Evolutionary conservation across 2,888 invertebrate genomes (phyloP).

Genomic region (Sphaeridia pumilis): DNA sequence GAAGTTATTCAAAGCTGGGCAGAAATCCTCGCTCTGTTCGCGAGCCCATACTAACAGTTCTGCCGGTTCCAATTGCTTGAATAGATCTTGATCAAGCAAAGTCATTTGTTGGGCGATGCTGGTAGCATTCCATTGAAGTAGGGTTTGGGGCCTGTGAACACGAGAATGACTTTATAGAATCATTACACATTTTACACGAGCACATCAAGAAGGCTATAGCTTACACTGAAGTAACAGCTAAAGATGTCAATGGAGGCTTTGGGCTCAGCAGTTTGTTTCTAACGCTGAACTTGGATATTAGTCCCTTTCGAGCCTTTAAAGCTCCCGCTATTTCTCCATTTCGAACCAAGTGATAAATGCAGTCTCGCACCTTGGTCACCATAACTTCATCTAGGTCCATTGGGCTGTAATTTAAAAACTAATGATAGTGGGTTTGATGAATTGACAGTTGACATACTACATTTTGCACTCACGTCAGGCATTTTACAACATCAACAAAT

Average conservation of each 20-base stretch:
- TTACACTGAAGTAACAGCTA: constrained; percentile 48
- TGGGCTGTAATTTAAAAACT: constrained; percentile 47
- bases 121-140: constrained; percentile 85
- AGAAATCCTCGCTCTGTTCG: constrained; percentile 92
- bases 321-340: constrained; percentile 86
- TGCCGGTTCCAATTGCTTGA: constrained; percentile 91
- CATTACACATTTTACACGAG: not conserved
- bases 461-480: constrained; percentile 68
- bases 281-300: constrained; percentile 67
- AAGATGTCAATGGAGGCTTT: constrained; percentile 43
- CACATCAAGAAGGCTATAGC: constrained; percentile 1
- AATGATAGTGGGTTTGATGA: not conserved
- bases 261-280: constrained; percentile 47
- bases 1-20: constrained; percentile 90
- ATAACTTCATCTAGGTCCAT: constrained; percentile 71
- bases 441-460: not conserved
- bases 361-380: constrained; percentile 74
- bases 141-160: constrained; percentile 47
- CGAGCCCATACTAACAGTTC: constrained; percentile 95
- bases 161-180: too few relatives aligned
- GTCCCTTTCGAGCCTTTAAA: constrained; percentile 74
- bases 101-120: constrained; percentile 99
- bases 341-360: constrained; percentile 84
- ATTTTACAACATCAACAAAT: constrained; percentile 86
- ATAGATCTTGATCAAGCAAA: constrained; percentile 82